These are phyloP conservation scores for Gerris lacustris DNA, from an alignment of 2,888 invertebrate genomes.

Conservation along the genomic window DNA sequence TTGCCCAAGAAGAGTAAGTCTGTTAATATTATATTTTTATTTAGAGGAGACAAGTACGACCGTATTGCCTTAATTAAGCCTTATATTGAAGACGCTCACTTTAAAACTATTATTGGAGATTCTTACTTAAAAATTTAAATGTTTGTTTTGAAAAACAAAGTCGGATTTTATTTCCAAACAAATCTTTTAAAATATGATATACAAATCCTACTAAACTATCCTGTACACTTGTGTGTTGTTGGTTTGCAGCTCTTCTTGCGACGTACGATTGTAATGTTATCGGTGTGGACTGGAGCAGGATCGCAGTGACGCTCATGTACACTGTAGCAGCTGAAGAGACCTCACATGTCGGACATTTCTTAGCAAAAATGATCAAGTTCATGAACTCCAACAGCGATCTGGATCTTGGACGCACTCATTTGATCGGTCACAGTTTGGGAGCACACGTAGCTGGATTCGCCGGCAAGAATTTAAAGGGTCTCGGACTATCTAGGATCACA, in stretches of 20 bases:
- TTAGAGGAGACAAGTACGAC: background rate
- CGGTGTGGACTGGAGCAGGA: slow-evolving; percentile 22
- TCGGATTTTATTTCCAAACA: too few species aligned
- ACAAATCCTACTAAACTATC: too few species aligned
- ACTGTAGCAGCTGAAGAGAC: slow-evolving; percentile 12
- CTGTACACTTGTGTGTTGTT: too few species aligned
- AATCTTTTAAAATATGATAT: too few species aligned
- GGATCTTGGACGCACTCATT: background rate
- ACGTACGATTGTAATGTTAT: slow-evolving; percentile 21
- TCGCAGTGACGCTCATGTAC: slow-evolving; percentile 17
- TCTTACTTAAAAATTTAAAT: too few species aligned
- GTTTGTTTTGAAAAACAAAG: too few species aligned
- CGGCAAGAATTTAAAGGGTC: background rate
- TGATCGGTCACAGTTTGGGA: slow-evolving; percentile 6
- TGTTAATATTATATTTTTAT: background rate
- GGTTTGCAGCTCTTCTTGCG: background rate
- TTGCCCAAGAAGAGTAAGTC: slow-evolving; percentile 22
- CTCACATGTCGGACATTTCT: slow-evolving; percentile 15
- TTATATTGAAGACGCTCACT: too few species aligned
- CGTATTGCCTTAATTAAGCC: too few species aligned
- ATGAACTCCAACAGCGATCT: background rate
- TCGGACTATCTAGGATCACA: background rate
- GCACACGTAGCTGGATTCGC: background rate
- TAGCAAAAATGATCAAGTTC: background rate
- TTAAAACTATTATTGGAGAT: too few species aligned